phyloP scores from a whole-genome alignment of 1,140 invertebrate species.

The Helicoverpa armigera region DNA sequence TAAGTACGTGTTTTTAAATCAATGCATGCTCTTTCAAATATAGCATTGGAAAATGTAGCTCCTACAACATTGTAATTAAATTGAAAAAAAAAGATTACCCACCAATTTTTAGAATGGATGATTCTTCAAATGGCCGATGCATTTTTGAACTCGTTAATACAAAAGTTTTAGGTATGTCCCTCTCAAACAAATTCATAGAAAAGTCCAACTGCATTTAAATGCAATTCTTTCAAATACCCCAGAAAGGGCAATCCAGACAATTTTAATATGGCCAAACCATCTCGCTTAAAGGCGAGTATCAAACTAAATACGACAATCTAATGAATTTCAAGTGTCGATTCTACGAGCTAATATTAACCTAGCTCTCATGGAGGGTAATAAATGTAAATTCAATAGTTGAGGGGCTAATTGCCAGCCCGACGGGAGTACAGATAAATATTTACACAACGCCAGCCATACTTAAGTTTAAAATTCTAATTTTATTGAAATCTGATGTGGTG shows the following conservation, averaged over 20 bases:
- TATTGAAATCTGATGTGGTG: conserved; percentile 52
- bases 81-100: no score
- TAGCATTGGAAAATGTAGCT: no score
- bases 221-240: background rate
- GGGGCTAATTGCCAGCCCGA: conserved; percentile 62
- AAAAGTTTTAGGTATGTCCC: no score
- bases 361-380: conserved; percentile 62
- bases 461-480: conserved; percentile 64
- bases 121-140: no score
- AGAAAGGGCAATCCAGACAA: background rate
- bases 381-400: conserved; percentile 67
- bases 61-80: no score
- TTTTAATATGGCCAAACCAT: conserved; percentile 16
- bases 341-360: conserved; percentile 65
- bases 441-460: conserved; percentile 56
- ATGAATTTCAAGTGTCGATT: conserved; percentile 62
- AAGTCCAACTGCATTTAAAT: no score
- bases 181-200: no score
- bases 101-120: no score
- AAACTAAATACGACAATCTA: conserved; percentile 55
- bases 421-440: conserved; percentile 60
- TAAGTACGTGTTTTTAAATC: background rate
- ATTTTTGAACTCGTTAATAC: no score
- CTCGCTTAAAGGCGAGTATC: conserved; percentile 32
- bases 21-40: no score